Base-by-base conservation (phyloP, 2,888 invertebrate species). In the Metalampra italica region DNA sequence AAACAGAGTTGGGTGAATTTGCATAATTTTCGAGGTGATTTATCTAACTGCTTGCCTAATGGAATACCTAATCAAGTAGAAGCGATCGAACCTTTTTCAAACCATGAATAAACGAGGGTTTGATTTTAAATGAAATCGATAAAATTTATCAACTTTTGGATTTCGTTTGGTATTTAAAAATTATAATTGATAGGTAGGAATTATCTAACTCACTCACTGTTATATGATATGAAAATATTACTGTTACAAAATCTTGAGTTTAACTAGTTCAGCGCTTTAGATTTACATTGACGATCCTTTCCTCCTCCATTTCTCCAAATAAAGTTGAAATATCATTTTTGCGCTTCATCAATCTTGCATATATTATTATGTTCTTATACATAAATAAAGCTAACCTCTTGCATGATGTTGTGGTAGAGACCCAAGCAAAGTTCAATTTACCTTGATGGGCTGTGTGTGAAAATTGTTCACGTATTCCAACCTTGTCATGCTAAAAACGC, bases 1-100 rank as follows among this genome's bases (percentile, higher is more conserved):
- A 73, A 77, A 79, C 72, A 69, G 75, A 75, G 71, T 69, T 67
- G 66, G 64, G 66, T 71, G 75, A 71, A 75, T 79, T 74, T 73
- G 72, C 75, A 80, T 79, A 76, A 79, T 71, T 77, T 68, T 65
- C 57, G 54, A 66, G 65, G 62, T 72, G 69, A 71, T 72, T 72
- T 71, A 69, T 72, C 54, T 57, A 54, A 56, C 66, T 69, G 60
- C 62, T 66, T 62, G 60, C 53, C 55, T 73, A 71, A 75, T 75
- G 67, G 71, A 71, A 73, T 51, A 47, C 38, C 47, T 72, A 69
- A 74, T 68, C 62, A 69, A 73, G 67, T 66, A 58, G 59, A 50
- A 53, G 49, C 55, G 46, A 57, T 64, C 51, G 57, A 55, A 57
- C 50, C 54, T 59, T 50, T 57, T 57, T 30, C 29, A 22, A 38